A percentile compares a stretch with the other conserved stretches of the same genome.
Conservation (phyloP, 2,113 vertebrate genomes). For the Neofelis nebulosa region DNA sequence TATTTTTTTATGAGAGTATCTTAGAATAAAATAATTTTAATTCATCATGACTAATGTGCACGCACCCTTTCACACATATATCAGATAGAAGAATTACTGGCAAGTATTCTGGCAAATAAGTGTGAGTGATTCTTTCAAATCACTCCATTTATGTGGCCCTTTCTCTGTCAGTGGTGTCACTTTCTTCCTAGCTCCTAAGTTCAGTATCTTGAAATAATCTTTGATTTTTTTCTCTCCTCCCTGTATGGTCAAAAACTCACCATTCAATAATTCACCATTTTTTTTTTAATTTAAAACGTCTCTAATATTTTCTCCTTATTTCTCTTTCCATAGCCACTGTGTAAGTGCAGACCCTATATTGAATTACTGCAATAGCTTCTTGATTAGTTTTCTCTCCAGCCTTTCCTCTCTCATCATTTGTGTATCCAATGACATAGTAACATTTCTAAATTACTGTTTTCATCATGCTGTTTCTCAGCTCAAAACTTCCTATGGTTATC, state of each 20-base stretch:
- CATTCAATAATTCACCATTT: not conserved
- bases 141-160: fast-evolving
- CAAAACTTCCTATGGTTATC: not conserved
- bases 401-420: not conserved
- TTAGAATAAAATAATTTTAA: not conserved
- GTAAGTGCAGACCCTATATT: not conserved
- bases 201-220: not conserved
- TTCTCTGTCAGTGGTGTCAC: not conserved
- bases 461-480: not conserved
- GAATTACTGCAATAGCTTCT: constrained; percentile 6
- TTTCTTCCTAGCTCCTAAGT: not conserved
- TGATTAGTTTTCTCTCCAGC: constrained; percentile 46
- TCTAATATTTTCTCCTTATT: not conserved
- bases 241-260: not conserved
- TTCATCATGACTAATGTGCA: not conserved
- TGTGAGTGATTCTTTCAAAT: not conserved
- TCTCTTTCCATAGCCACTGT: not conserved
- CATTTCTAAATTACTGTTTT: constrained; percentile 61
- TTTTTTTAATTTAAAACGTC: constrained; percentile 23
- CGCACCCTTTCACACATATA: not conserved
- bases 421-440: not conserved
- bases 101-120: not conserved
- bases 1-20: not conserved
- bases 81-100: not conserved
- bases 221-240: not conserved